phyloP scores from a whole-genome alignment of 2,888 invertebrate species.

The Ariolimax columbianus region DNA sequence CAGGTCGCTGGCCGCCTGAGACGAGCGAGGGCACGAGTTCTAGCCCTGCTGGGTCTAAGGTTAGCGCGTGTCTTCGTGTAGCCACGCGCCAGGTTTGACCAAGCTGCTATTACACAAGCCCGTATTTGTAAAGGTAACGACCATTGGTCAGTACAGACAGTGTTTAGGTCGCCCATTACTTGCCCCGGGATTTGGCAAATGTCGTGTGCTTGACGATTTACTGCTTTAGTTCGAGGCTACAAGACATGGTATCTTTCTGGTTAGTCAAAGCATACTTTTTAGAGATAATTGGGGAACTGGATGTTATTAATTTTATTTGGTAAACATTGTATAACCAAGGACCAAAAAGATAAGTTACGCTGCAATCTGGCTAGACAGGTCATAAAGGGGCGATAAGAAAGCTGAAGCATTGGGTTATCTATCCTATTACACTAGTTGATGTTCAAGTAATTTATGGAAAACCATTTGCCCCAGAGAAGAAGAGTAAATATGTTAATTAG shows the following conservation, averaged over 20 bases:
- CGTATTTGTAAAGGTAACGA: not conserved
- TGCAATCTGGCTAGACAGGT: no score
- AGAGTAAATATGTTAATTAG: no score
- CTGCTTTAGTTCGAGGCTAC: not conserved
- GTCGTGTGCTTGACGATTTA: not conserved
- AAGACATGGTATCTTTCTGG: not conserved
- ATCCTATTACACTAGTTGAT: no score
- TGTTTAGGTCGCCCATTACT: not conserved
- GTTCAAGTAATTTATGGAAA: no score
- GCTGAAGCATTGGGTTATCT: no score
- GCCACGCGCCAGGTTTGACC: constrained; percentile 34
- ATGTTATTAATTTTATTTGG: no score
- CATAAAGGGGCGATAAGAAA: no score
- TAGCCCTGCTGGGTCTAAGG: constrained; percentile 1
- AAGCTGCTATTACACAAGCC: constrained; percentile 8
- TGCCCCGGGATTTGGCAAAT: not conserved
- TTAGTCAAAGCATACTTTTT: no score
- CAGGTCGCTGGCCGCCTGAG: constrained; percentile 18
- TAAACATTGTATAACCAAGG: no score
- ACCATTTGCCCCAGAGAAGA: no score
- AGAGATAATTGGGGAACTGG: no score
- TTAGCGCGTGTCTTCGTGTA: constrained; percentile 21
- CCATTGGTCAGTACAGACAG: constrained; percentile 2
- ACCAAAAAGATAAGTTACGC: no score
- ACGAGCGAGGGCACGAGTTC: constrained; percentile 26